A percentile compares a stretch with the other conserved stretches of the same genome.
phyloP scores from a whole-genome alignment of 2,113 vertebrate species.

The Zingel zingel region DNA sequence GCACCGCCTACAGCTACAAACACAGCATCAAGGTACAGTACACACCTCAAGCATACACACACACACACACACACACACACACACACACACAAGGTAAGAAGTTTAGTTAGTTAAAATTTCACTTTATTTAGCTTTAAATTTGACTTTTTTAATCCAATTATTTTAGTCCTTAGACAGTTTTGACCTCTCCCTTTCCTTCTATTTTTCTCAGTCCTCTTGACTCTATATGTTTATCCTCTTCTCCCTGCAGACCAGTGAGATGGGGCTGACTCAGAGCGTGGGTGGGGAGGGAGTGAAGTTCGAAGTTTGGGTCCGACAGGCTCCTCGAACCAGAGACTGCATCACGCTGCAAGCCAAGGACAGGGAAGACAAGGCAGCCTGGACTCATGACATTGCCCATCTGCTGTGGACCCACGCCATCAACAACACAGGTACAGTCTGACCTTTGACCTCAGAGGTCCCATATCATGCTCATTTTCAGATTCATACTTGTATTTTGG shows the following conservation, averaged over 20 bases:
- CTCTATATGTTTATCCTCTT: fast-evolving
- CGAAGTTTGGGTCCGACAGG: slow-evolving; percentile 90
- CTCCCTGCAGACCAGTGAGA: slow-evolving; percentile 87
- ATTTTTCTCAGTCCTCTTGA: not conserved
- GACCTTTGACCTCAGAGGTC: slow-evolving; percentile 21
- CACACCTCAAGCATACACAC: not conserved
- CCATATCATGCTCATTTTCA: too few relatives aligned
- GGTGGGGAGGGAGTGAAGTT: slow-evolving; percentile 90
- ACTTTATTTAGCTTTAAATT: not conserved
- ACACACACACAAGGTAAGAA: not conserved
- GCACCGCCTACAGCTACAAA: slow-evolving; percentile 86
- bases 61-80: not conserved
- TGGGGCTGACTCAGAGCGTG: slow-evolving; percentile 92
- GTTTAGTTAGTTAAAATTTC: not conserved
- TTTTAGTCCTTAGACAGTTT: not conserved
- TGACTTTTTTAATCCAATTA: not conserved
- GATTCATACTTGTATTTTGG: too few relatives aligned
- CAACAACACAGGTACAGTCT: slow-evolving; percentile 87
- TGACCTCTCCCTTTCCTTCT: not conserved
- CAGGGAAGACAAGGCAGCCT: slow-evolving; percentile 81
- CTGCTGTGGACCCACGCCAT: slow-evolving; percentile 93
- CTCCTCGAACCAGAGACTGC: slow-evolving; percentile 85
- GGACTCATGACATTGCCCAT: slow-evolving; percentile 90
- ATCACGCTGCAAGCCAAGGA: slow-evolving; percentile 88
- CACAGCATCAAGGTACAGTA: slow-evolving; percentile 87